Percentiles rank a stretch among this genome's conserved stretches.
phyloP scores from a whole-genome alignment of 2,797 vertebrate species.

The Rhincodon typus region DNA sequence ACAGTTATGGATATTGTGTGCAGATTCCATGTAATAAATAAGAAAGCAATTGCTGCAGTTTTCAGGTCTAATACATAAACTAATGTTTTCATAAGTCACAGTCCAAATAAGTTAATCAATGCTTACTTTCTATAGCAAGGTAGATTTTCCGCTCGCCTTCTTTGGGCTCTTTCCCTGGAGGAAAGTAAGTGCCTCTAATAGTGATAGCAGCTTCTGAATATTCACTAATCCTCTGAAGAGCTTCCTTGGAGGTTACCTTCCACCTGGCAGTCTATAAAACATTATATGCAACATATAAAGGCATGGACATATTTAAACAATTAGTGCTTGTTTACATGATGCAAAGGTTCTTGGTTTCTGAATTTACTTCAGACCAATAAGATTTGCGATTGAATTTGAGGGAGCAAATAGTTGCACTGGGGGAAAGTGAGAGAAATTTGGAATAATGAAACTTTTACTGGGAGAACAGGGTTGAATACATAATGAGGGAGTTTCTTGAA shows the following conservation, averaged over 20 bases:
- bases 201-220: constrained; percentile 98
- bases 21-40: background rate
- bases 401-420: background rate
- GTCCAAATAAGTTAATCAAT: constrained; percentile 39
- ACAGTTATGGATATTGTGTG: background rate
- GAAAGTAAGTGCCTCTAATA: constrained; percentile 96
- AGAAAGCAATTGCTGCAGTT: background rate
- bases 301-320: background rate
- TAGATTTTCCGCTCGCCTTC: constrained; percentile 98
- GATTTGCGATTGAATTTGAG: background rate
- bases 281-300: background rate
- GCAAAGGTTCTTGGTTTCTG: background rate
- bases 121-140: constrained; percentile 96
- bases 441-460: background rate
- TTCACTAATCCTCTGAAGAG: constrained; percentile 93
- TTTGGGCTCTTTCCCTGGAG: constrained; percentile 95
- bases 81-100: background rate
- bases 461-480: background rate
- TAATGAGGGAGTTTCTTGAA: background rate
- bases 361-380: background rate
- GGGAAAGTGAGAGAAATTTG: background rate
- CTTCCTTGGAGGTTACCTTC: constrained; percentile 98
- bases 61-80: background rate
- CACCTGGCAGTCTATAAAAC: constrained; percentile 82
- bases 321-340: background rate